Evolutionary conservation across 2,113 vertebrate species (phyloP).

Genomic region (Catagonus wagneri): DNA sequence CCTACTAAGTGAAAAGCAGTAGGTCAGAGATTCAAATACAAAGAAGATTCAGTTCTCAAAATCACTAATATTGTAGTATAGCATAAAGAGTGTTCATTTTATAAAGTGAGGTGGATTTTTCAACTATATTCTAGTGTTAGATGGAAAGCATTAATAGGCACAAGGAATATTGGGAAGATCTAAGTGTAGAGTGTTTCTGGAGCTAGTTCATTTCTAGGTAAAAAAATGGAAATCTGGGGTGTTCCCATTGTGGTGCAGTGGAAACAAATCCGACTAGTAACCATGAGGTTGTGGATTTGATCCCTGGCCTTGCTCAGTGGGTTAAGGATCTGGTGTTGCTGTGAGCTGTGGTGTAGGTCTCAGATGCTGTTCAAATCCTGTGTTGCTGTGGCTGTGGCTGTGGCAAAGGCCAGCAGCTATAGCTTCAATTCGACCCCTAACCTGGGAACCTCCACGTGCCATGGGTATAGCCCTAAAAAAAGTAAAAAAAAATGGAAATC

Average conservation of each 20-base stretch:
- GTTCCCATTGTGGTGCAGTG: no score
- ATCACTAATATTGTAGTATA: background rate
- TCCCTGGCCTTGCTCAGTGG: no score
- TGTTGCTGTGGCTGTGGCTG: no score
- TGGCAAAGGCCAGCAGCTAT: no score
- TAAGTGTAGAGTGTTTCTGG: background rate
- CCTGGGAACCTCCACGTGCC: no score
- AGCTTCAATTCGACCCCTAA: no score
- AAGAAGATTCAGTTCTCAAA: background rate
- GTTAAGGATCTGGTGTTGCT: no score
- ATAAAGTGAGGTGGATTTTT: background rate
- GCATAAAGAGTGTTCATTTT: background rate
- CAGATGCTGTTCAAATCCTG: no score
- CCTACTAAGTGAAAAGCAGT: background rate
- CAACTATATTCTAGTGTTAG: background rate
- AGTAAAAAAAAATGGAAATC: background rate
- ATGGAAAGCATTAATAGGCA: background rate
- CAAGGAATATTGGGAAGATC: background rate
- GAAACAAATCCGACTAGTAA: no score
- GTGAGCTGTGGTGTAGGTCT: no score
- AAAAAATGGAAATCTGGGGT: background rate
- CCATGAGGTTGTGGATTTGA: no score
- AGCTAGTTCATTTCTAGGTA: background rate
- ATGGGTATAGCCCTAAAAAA: no score
- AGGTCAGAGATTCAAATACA: background rate